phyloP scores from a whole-genome alignment of 2,888 invertebrate species.

The Leptopilina myrica region DNA sequence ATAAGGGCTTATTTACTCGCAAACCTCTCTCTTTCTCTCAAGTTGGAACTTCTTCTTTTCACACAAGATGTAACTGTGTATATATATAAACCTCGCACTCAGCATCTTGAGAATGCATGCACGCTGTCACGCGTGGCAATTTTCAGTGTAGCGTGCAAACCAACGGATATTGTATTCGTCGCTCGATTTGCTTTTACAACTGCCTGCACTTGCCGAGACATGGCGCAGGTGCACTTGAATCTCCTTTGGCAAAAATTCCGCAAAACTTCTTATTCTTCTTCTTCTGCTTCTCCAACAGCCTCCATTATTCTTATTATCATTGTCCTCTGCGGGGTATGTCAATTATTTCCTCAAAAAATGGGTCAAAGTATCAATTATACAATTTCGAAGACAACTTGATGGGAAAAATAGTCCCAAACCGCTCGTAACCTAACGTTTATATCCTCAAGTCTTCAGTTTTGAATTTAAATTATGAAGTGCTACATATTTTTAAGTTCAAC shows the following conservation, averaged over 20 bases:
- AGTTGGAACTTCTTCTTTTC: constrained; percentile 32
- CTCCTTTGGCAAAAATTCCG: neutral
- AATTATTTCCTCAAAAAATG: too few relatives aligned
- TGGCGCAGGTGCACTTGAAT: constrained; percentile 29
- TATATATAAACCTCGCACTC: constrained; percentile 14
- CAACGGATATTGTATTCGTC: constrained; percentile 56
- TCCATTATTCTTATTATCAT: too few relatives aligned
- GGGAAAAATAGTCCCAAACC: too few relatives aligned
- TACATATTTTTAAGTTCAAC: too few relatives aligned
- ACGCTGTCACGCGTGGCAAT: constrained; percentile 56
- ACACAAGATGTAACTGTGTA: constrained; percentile 25
- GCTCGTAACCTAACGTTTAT: too few relatives aligned
- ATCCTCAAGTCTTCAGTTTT: too few relatives aligned
- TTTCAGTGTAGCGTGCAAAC: constrained; percentile 57
- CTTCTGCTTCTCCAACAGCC: neutral
- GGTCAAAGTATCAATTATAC: too few relatives aligned
- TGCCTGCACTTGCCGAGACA: constrained; percentile 39
- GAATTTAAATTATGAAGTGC: too few relatives aligned
- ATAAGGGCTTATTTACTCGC: constrained; percentile 8
- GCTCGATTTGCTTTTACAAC: constrained; percentile 53
- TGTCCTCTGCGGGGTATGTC: too few relatives aligned
- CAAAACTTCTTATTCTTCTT: neutral
- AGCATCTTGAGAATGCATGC: constrained; percentile 42
- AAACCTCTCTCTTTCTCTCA: neutral
- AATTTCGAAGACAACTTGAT: too few relatives aligned